Base-by-base conservation (phyloP, 2,888 invertebrate genomes). In the Drymonia ruficornis region DNA sequence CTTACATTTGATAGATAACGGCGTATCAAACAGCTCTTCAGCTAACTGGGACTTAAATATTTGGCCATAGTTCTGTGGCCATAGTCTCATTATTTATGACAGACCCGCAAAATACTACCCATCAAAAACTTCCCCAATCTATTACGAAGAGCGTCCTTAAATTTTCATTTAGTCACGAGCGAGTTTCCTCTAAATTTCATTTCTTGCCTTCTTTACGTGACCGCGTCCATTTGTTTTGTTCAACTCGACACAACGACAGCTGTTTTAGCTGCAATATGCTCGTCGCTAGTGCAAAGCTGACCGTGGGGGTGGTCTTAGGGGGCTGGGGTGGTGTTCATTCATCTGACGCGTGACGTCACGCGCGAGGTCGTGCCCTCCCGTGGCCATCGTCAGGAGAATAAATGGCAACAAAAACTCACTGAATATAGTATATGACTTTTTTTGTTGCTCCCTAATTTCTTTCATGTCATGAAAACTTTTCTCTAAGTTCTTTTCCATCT, bases 331-430 rank as follows among this genome's bases (percentile, higher is more conserved):
- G 63, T 85, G 86, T 86, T 87, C 91, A 89, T 90, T 91, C 91
- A 90, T 89, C 86, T 83, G 85, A 74, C 67, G 65, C 76, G 79
- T 89, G 88, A 89, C 90, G 90, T 89, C 89, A 89, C 79, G 73
- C 66, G 63, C 82, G 83, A 84, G 90, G 89, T 89, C 89, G 75
- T 87, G 88, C 82, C 89, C 90, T 85, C 85, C 75, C 67, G 70
- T 68, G 72, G 64, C 67, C 70, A 75, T 68, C 61, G 69, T 49
- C 65, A 63, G 70, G 74, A 80, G 74, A 80, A 78, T 74, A 75
- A 63, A 80, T 67, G 64, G 64, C 75, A 65, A 76, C 76, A 81
- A 83, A 78, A 81, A 77, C 72, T 73, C 60, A 54, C 63, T 71
- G 68, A 73, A 74, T 67, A 78, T 75, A 70, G 29, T 29, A 28